phyloP scores from a whole-genome alignment of 2,888 invertebrate genomes.

The Adineta ricciae region DNA sequence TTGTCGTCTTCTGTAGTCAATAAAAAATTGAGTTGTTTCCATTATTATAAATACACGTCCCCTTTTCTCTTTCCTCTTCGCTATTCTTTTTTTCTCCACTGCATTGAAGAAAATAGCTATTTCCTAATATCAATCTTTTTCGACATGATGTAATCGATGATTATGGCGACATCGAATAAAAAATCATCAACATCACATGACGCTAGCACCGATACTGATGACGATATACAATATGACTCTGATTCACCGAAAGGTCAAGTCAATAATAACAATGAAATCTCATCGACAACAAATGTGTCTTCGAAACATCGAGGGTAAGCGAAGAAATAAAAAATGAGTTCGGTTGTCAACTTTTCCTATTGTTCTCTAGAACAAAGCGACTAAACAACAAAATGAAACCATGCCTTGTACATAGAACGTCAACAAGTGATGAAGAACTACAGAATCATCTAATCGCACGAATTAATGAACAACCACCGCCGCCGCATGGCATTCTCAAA shows the following conservation, averaged over 20 bases:
- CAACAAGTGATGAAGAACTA: constrained; percentile 22
- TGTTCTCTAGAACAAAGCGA: background rate
- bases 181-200: background rate
- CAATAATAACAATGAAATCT: background rate
- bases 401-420: constrained; percentile 4
- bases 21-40: background rate
- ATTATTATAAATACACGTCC: background rate
- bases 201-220: background rate
- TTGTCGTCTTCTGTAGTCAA: background rate
- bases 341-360: background rate
- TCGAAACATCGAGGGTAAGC: background rate
- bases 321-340: too few species aligned
- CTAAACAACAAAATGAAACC: constrained; percentile 10
- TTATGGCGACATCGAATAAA: background rate
- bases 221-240: background rate
- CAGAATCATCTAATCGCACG: background rate
- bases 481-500: background rate
- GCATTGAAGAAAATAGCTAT: background rate
- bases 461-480: background rate
- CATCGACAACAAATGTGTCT: background rate
- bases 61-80: background rate
- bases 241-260: background rate
- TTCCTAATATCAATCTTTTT: background rate
- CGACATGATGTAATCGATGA: background rate
- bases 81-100: background rate